These are phyloP conservation scores for Autographa gamma DNA, from an alignment of 2,888 invertebrate genomes.

Conservation along the genomic window DNA sequence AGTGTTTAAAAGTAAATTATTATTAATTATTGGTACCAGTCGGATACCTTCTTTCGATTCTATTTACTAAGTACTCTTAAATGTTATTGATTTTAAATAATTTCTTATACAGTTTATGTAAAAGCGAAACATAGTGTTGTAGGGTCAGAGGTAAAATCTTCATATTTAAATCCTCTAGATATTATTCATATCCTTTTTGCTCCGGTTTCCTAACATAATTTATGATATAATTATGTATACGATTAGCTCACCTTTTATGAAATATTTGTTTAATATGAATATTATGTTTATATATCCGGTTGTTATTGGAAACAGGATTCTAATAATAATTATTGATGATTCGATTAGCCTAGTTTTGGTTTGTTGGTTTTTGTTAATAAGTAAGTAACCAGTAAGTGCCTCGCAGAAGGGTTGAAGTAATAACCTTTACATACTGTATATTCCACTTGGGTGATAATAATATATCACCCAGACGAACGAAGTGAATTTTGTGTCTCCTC, in stretches of 20 bases:
- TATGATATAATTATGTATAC: slow-evolving; percentile 6
- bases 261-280: slow-evolving; percentile 20
- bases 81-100: not conserved
- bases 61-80: too few relatives aligned
- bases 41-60: too few relatives aligned
- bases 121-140: not conserved
- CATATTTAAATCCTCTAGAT: slow-evolving; percentile 3
- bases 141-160: not conserved
- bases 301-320: not conserved
- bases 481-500: too few relatives aligned
- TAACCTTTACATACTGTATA: too few relatives aligned
- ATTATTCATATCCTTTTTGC: slow-evolving; percentile 15
- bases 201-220: slow-evolving; percentile 26
- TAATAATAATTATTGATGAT: not conserved
- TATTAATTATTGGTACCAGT: too few relatives aligned
- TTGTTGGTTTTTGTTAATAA: too few relatives aligned
- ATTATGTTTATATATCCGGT: slow-evolving; percentile 7
- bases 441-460: too few relatives aligned
- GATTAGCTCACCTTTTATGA: slow-evolving; percentile 5
- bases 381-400: too few relatives aligned
- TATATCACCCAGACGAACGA: too few relatives aligned
- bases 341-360: too few relatives aligned
- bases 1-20: too few relatives aligned
- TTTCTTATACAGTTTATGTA: not conserved
- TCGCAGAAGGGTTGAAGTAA: too few relatives aligned